A percentile compares a stretch with the other conserved stretches of the same genome.
Evolutionary conservation across 2,113 vertebrate species (phyloP).

Genomic region (Megaceryle torquata): DNA sequence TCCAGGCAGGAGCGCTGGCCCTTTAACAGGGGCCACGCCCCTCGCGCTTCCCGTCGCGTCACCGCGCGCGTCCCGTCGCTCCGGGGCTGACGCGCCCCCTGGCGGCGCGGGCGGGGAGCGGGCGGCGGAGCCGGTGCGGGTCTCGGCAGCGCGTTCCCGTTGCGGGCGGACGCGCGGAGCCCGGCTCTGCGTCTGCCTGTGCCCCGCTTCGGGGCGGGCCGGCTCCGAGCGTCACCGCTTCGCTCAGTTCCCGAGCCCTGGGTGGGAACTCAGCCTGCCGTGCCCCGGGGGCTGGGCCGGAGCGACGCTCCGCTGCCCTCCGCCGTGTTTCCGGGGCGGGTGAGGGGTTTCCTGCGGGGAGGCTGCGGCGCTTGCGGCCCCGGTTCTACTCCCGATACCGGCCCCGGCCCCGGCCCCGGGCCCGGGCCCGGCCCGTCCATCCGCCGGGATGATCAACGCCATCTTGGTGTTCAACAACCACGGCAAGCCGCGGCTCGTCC

Average conservation of each 20-base stretch:
- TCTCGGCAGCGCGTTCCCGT: neutral
- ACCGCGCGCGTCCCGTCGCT: too few relatives aligned
- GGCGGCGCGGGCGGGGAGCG: neutral
- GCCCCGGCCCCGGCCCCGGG: too few relatives aligned
- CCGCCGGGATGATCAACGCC: conserved; percentile 88
- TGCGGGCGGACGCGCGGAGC: neutral
- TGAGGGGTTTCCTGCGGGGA: neutral
- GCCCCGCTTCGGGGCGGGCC: neutral
- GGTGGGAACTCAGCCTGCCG: neutral
- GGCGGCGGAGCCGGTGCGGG: neutral
- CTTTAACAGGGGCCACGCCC: neutral
- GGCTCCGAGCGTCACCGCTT: neutral
- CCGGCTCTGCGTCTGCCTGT: neutral
- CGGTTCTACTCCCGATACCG: neutral
- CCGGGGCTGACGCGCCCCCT: neutral
- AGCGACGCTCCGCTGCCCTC: neutral
- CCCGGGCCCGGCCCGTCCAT: too few relatives aligned
- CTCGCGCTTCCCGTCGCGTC: neutral
- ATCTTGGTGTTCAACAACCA: conserved; percentile 99
- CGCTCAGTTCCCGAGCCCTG: neutral
- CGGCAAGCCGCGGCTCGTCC: conserved; percentile 89
- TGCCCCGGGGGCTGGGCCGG: neutral
- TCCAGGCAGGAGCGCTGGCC: neutral
- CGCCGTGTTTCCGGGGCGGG: neutral
- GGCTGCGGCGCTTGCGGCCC: neutral